Evolutionary conservation across 2,113 vertebrate genomes (phyloP), one percentile per base, ranked within the genome.

Genomic region (Herpetotheres cachinnans): DNA sequence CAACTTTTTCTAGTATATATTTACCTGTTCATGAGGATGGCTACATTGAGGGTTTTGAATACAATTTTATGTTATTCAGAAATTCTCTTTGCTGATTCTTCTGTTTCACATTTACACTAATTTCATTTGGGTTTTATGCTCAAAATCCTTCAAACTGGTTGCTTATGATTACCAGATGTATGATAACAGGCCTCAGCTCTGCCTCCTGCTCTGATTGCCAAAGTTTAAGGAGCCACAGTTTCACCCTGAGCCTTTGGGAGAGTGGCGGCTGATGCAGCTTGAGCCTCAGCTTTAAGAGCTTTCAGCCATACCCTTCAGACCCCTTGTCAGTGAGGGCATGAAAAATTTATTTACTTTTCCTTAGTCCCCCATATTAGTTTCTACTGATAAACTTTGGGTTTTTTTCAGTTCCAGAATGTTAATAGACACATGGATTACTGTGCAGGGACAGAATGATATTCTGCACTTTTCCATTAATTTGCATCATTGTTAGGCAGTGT

Each of bases 101-200:
- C 50, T 27, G 38, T 46, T 38, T n/a, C 61, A 46, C n/a, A 16
- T 52, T 55, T 29, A 4, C 32, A 1, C 38, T 10, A 1, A 14
- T 62, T 78, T 21, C 7, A 1, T 22, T 46, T 25, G 50, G n/a
- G 2, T 52, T 62, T 85, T 71, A 4, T 15, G 19, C 59, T 47
- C 71, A 24, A 10, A 44, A 49, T 34, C 30, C 63, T 52, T 40
- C 63, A 32, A 1, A 15, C 19, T 3, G 3, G 9, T 49, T 47
- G 73, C 30, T 27, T 19, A 6, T 20, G 5, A 1, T 11, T 56
- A 11, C 25, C 42, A 25, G 38, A 2, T 7, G 16, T 9, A 2
- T 0, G 0, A 2, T 4, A 2, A 15, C 0, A 7, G 52, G 4
- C 26, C 46, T 32, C 32, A 36, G 47, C 65, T 84, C 69, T 44